Evolutionary conservation across 2,888 invertebrate genomes (phyloP).

Genomic region (Lacanobia oleracea): DNA sequence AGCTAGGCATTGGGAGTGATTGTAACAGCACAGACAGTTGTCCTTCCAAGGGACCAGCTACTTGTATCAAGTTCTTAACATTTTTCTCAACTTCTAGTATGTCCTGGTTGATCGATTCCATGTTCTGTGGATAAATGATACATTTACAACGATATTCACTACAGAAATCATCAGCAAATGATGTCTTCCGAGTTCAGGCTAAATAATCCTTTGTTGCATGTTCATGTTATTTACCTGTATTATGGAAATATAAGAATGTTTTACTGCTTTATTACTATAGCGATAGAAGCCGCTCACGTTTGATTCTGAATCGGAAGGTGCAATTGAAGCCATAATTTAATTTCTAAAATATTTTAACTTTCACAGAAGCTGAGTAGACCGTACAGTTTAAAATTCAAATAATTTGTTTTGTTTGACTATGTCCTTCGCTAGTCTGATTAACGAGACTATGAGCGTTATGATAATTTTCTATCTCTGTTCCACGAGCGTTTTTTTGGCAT

Average conservation of each 20-base stretch:
- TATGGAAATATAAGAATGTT: slow-evolving; percentile 81
- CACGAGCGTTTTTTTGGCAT: not conserved
- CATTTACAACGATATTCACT: not conserved
- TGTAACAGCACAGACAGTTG: slow-evolving; percentile 80
- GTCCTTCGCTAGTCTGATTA: too few species aligned
- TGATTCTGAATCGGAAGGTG: slow-evolving; percentile 85
- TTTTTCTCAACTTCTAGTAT: slow-evolving; percentile 84
- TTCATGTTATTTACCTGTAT: slow-evolving; percentile 75
- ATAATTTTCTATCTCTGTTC: slow-evolving; percentile 14
- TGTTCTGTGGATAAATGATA: slow-evolving; percentile 75
- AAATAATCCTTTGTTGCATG: not conserved
- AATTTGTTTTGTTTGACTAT: not conserved
- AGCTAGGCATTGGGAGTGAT: slow-evolving; percentile 79
- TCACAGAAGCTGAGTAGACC: not conserved
- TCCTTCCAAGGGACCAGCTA: slow-evolving; percentile 82
- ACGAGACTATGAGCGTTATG: not conserved
- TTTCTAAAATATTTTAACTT: not conserved
- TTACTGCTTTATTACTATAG: slow-evolving; percentile 82
- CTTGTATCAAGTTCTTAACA: slow-evolving; percentile 76
- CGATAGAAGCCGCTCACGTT: slow-evolving; percentile 86
- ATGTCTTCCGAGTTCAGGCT: not conserved
- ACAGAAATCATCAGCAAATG: not conserved
- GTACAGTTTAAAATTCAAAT: slow-evolving; percentile 24
- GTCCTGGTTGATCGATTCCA: slow-evolving; percentile 86
- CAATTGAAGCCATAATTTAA: slow-evolving; percentile 78